Evolutionary conservation across 2,888 invertebrate genomes (phyloP).

Genomic region (Ochropleura plecta): DNA sequence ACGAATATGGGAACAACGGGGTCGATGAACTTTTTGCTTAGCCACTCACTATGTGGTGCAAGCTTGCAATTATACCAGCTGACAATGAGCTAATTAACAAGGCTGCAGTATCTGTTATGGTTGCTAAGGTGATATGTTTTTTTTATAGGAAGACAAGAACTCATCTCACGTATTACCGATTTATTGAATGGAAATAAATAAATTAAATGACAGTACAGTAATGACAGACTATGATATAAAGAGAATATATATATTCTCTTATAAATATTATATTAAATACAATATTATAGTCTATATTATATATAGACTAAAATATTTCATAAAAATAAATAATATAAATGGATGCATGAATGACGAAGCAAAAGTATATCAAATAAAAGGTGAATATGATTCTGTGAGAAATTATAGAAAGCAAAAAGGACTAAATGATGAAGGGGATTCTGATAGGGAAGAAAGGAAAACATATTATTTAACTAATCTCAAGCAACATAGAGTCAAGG

Average conservation of each 20-base stretch:
- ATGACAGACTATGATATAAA: neutral
- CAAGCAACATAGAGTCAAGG: neutral
- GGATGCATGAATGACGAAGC: neutral
- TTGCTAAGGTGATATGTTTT: neutral
- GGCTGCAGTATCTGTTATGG: slow-evolving; percentile 10
- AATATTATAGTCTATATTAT: too few relatives aligned
- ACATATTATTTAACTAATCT: neutral
- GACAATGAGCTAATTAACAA: slow-evolving; percentile 53
- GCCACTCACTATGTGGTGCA: slow-evolving; percentile 32
- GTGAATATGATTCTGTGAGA: neutral
- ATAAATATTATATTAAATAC: too few relatives aligned
- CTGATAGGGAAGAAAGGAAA: neutral
- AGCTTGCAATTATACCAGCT: slow-evolving; percentile 44
- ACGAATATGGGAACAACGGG: slow-evolving; percentile 43
- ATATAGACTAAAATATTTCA: too few relatives aligned
- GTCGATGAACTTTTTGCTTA: slow-evolving; percentile 53
- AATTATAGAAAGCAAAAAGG: neutral
- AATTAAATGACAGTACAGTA: neutral
- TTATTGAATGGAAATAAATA: neutral
- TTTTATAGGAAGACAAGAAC: neutral
- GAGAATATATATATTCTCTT: too few relatives aligned
- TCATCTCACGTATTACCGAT: neutral
- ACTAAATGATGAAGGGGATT: neutral
- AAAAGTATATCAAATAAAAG: neutral
- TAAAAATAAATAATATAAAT: too few relatives aligned